Base-by-base conservation (phyloP, 2,113 vertebrate species). In the Leptosomus discolor region DNA sequence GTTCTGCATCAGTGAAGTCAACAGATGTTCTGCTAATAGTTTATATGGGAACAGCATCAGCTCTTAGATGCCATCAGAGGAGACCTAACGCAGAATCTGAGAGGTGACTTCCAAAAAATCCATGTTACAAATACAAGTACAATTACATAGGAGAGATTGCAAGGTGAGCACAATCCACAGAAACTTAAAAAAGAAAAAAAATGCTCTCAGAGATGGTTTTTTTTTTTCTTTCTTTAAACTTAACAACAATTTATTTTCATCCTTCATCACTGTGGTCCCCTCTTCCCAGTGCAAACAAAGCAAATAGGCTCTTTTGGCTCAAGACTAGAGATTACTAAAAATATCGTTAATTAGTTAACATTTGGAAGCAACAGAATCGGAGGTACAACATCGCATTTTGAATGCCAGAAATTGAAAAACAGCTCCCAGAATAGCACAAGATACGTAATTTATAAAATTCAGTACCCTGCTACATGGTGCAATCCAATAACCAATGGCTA, bases 391-490 rank as follows among this genome's bases (percentile, higher is more conserved):
- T 12, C 76, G 71, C 48, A 43, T 30, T 65, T 15, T 45, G 32
- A 68, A 54, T 63, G 63, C 54, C 61, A 94, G 45, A 64, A 91
- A 86, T 5, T 26, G 64, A 70, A 56, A 67, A 87, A 34, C 53
- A 70, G 85, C 70, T 80, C 4, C 8, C 19, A 85, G 53, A 85
- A 43, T 6, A 71, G 30, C 19, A 65, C 56, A 92, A 88, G 56
- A 92, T 36, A 82, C 0, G 2, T 43, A 92, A 92, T 75, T 76
- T 51, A 69, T 77, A 85, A 92, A 95, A 81, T 60, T 85, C 46
- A 93, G 70, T 99, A 99, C 99, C 99, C 98, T 98, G 98, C 99
- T 99, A 97, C 99, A 99, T 15, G 99, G 99, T 58, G 99, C 99
- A 24, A 99, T 98, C 99, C 99, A 99, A 76, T 99, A 99, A 50